Evolutionary conservation across 2,888 invertebrate species (phyloP).

Genomic region (Hedya salicella): DNA sequence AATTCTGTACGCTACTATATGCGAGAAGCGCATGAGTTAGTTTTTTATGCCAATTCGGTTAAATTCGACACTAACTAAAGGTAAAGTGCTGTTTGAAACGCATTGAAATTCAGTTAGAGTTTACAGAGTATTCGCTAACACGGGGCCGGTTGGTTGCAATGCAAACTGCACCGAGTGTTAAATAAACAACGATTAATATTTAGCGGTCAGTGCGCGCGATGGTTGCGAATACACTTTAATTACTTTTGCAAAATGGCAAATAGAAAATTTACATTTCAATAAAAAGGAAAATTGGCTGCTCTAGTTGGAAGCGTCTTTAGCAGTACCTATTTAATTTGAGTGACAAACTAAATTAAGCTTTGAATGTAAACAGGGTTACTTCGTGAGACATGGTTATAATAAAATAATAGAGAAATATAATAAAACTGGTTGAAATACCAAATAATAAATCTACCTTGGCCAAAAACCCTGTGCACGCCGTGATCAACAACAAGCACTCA

Average conservation of each 20-base stretch:
- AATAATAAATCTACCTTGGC: no score
- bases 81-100: background rate
- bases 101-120: background rate
- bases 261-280: background rate
- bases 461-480: no score
- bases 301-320: background rate
- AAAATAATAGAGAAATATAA: no score
- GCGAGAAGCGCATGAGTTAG: no score
- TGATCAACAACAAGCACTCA: no score
- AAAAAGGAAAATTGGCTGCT: background rate
- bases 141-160: background rate
- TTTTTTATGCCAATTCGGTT: no score
- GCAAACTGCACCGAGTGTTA: conserved; percentile 12
- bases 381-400: no score
- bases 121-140: background rate
- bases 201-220: background rate
- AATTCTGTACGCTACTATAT: no score
- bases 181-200: conserved; percentile 9
- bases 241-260: conserved; percentile 1
- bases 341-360: background rate
- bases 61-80: no score
- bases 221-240: background rate
- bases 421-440: no score
- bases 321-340: background rate
- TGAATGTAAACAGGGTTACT: no score